Evolutionary conservation across 2,888 invertebrate species (phyloP), one percentile per base, ranked within the genome.

Genomic region (Morinoia aosen): DNA sequence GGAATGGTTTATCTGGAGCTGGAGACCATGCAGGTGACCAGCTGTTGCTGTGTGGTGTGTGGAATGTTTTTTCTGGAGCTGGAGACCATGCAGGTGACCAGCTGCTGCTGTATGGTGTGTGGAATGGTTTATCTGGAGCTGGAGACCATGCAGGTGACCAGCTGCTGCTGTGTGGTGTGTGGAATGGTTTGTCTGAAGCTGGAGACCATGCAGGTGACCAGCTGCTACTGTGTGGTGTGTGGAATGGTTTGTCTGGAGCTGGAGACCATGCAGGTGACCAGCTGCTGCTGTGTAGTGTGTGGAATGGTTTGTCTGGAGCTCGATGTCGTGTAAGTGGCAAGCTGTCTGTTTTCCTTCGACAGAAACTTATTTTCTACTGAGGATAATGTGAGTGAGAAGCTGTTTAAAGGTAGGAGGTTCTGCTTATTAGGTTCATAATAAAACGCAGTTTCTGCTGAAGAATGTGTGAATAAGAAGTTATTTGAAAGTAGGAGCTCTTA

Each of bases 1-100:
- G 16, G 40, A 11, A 8, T 39, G 11, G 40, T 90, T 5, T 10
- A 40, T 0, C 90, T 40, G 40, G 40, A 16, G 95, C 98, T 98
- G 97, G 98, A 98, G 97, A 98, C 98, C 11, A 99, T 99, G 97
- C 98, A 99, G 97, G 98, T 98, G 97, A 97, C 97, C 94, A 56
- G 33, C 88, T n/a, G 25, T 11, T n/a, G n/a, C n/a, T 76, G 58
- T 95, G 14, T 40, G 16, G 40, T 40, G 1, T 10, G 40, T 40
- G 16, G 40, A 11, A 8, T 39, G 11, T 7, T 90, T 5, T 10
- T 3, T 0, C 90, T 40, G 40, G 40, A 16, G 95, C 98, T 98
- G 97, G 98, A 98, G 97, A 98, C 98, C 11, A 99, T 99, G 97
- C 98, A 99, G 97, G 98, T 98, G 97, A 97, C 97, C 94, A 56